phyloP scores from a whole-genome alignment of 1,140 invertebrate species.

The Linepithema humile region DNA sequence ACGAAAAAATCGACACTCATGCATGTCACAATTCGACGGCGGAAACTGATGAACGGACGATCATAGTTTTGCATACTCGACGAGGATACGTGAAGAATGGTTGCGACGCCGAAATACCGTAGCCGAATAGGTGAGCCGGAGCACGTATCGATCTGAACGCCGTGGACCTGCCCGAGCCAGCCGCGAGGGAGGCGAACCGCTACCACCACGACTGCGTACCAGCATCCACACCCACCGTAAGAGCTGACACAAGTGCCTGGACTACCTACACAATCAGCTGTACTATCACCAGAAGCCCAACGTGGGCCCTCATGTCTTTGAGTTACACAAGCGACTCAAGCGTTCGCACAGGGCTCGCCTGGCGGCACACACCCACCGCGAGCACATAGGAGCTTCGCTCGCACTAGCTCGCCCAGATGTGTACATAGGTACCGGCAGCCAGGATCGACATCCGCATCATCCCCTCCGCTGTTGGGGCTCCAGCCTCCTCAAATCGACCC shows the following conservation, averaged over 20 bases:
- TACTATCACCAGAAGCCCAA: constrained; percentile 37
- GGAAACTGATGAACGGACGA: not conserved
- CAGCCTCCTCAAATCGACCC: constrained; percentile 71
- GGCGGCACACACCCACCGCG: not conserved
- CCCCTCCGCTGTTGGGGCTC: constrained; percentile 53
- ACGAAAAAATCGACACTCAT: not conserved
- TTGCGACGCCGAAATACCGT: not conserved
- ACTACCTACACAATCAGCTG: constrained; percentile 53
- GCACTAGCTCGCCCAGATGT: constrained; percentile 26
- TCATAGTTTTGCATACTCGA: constrained; percentile 8
- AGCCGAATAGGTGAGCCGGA: constrained; percentile 58
- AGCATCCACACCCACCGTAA: constrained; percentile 50
- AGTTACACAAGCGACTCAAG: constrained; percentile 6
- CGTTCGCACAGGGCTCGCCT: not conserved
- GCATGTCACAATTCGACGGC: not conserved
- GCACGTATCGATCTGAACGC: constrained; percentile 72
- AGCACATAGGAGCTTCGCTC: not conserved
- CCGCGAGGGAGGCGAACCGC: constrained; percentile 12
- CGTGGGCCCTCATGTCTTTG: constrained; percentile 24
- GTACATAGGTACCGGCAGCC: constrained; percentile 28
- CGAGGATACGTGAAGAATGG: not conserved
- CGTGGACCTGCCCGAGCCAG: constrained; percentile 24
- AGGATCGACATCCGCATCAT: constrained; percentile 50
- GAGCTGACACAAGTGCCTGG: constrained; percentile 49
- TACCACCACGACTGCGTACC: constrained; percentile 16